Base-by-base conservation (phyloP, 23 tunicate genomes). In the Halocynthia aurantium region DNA sequence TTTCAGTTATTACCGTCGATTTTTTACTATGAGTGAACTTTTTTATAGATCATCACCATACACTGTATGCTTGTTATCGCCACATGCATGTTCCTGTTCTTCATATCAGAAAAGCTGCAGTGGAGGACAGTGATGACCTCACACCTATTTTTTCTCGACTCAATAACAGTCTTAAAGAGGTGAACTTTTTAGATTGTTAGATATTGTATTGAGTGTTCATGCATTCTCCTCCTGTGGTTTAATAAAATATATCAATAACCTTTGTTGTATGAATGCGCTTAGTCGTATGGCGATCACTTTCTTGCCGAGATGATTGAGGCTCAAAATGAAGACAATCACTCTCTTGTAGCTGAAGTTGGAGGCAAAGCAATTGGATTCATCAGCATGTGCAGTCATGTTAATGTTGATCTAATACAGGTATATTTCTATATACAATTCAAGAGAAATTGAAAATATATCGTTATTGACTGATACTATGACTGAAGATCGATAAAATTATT, bases 221-320 rank as follows among this genome's bases (percentile, higher is more conserved):
- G 17, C 17, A 1, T 58, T 58, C 63, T 13, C 17, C 17, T 58
- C 15, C 17, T 58, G 17, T 58, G 63, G 15, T 58, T 58, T 58
- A 13, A 0, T 58, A 13, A 5, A 56, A 53, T 76, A 12, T 52
- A 12, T 13, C 22, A 61, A 0, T n/a, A 76, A 61, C 22, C 0
- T 50, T 75, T 86, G 31, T 78, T 72, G 1, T 31, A 31, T 31
- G 44, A 31, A 31, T 31, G 44, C 44, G 44, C 44, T 31, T 51
- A 92, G 98, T 63, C 57, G 21, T 93, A 93, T 55, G 98, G 98
- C 6, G 95, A 93, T 55, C 90, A 83, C 65, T 93, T 93, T 56
- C 84, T 87, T 50, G 89, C 98, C 53, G 98, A 93, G 84, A 87
- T 85, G 89, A 81, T 93, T 60, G 98, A 93, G 71, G 93, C 98